Base-by-base conservation (phyloP, 2,113 vertebrate genomes). In the Atrichornis clamosus region DNA sequence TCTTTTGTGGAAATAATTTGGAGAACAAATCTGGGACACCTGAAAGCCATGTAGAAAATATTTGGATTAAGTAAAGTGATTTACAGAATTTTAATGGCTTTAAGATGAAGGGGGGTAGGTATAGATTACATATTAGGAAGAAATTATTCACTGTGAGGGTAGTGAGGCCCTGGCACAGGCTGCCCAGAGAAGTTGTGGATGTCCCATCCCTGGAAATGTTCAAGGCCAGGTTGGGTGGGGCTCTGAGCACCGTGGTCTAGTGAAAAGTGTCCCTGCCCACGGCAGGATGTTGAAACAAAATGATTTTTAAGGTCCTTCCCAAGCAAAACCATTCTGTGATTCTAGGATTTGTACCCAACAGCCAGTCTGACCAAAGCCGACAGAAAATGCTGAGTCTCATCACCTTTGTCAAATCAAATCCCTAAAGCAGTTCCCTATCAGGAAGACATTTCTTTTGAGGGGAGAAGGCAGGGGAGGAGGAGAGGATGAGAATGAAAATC, bases 321-420 rank as follows among this genome's bases (percentile, higher is more conserved):
- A 60, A 53, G 11, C 15, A 39, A 41, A 89, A 13, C n/a, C 14
- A 13, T 55, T 39, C 35, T 9, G 6, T 26, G n/a, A 46, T 30
- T 53, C 53, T 5, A 1, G n/a, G 63, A 63, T 69, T 77, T 28
- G 10, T 49, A 52, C 16, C 83, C 52, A 87, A 13, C 28, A 60
- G 41, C n/a, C 1, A 3, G 42, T 41, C 47, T 62, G 76, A 90
- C 17, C n/a, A 59, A 73, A 72, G 47, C 2, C 70, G 79, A 41
- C 22, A 83, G 44, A 77, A 91, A 85, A 74, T 21, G 24, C 55
- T 56, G 47, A 69, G 20, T 77, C 17, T 75, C 33, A 33, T 62
- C 68, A 59, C 50, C 53, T 89, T 85, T 86, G 64, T 52, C 77
- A 92, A 81, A 95, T 26, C 58, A 77, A 74, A 91, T 86, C 63